A percentile compares a stretch with the other conserved stretches of the same genome.
These are phyloP conservation scores for Parazoanthus atlanticus DNA, from an alignment of 92 coral and sea anemone species.

Conservation along the genomic window DNA sequence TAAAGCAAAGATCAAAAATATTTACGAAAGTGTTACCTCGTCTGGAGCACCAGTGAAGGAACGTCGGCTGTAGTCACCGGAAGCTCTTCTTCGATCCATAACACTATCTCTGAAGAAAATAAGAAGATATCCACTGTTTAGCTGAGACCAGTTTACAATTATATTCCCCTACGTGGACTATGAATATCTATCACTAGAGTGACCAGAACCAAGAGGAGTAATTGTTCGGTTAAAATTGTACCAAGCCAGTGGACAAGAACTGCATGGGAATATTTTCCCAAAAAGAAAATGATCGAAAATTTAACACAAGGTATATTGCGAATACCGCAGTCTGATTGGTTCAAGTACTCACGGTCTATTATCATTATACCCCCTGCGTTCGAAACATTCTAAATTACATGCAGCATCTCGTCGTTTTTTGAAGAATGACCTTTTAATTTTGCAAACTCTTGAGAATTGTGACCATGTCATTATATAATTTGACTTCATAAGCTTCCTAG, in stretches of 20 bases:
- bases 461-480: too few relatives aligned
- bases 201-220: not conserved
- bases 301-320: too few relatives aligned
- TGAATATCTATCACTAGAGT: not conserved
- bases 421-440: not conserved
- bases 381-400: not conserved
- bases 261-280: not conserved
- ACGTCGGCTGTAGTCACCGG: conserved; percentile 11
- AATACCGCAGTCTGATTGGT: too few relatives aligned
- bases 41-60: conserved; percentile 21
- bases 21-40: conserved; percentile 11
- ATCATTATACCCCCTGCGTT: not conserved
- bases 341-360: too few relatives aligned
- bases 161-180: not conserved
- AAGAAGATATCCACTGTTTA: not conserved
- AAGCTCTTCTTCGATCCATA: conserved; percentile 9
- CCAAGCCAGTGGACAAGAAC: not conserved
- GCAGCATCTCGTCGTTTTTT: not conserved
- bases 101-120: conserved; percentile 20
- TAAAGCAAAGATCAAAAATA: too few relatives aligned
- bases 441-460: not conserved
- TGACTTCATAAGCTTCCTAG: too few relatives aligned
- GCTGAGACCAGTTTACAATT: not conserved
- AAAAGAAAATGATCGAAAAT: too few relatives aligned
- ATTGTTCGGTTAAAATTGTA: not conserved